Conservation (phyloP, 2,797 vertebrate species). For the Taeniopygia guttata region DNA sequence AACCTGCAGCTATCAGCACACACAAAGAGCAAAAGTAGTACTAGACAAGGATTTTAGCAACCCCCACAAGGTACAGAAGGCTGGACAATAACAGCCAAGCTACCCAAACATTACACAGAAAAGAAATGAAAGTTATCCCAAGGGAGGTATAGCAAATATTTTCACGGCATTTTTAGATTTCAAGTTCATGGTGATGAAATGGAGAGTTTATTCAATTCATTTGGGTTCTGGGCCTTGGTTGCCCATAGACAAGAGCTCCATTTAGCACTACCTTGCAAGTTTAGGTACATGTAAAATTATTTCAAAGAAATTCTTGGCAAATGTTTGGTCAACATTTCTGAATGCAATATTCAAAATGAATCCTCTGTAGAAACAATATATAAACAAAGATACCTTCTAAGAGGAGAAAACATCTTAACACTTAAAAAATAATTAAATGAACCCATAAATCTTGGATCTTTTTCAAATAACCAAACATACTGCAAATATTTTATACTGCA, state of each 20-base stretch:
- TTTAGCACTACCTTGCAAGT: background rate
- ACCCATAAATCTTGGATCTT: background rate
- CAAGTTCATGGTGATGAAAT: background rate
- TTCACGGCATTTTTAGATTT: background rate
- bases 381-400: background rate
- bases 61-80: background rate
- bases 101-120: background rate
- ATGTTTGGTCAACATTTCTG: constrained; percentile 32
- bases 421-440: background rate
- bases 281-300: background rate
- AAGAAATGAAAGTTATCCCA: background rate
- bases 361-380: background rate
- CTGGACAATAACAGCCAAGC: background rate
- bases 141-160: background rate
- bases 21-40: background rate
- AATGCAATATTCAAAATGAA: background rate
- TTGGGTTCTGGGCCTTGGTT: background rate
- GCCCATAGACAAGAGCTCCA: background rate
- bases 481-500: background rate
- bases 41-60: background rate
- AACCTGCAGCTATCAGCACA: background rate
- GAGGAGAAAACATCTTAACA: background rate
- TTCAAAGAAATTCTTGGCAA: constrained; percentile 29
- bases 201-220: background rate
- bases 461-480: background rate